These are phyloP conservation scores for Calosoma granatense DNA, from an alignment of 1,140 invertebrate genomes.

Conservation along the genomic window DNA sequence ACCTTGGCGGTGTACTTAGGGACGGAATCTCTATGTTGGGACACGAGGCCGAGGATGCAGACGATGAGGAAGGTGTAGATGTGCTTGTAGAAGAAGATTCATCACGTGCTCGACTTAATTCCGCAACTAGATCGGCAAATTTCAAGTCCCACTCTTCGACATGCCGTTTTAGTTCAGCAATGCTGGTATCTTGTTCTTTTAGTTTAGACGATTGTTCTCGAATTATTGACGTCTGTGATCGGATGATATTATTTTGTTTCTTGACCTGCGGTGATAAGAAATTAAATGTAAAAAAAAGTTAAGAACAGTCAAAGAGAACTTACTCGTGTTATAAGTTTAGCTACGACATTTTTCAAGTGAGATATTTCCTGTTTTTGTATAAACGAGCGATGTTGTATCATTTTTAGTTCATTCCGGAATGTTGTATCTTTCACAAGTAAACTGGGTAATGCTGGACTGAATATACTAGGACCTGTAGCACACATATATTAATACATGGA, in stretches of 20 bases:
- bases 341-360: too few species aligned
- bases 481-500: too few species aligned
- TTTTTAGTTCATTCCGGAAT: background rate
- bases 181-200: constrained; percentile 37
- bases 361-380: too few species aligned
- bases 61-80: background rate
- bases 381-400: background rate
- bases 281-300: too few species aligned
- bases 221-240: constrained; percentile 37
- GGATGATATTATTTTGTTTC: constrained; percentile 27
- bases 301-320: too few species aligned
- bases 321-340: too few species aligned
- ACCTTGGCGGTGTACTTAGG: constrained; percentile 1
- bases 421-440: background rate
- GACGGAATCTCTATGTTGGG: background rate
- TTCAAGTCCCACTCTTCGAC: constrained; percentile 47
- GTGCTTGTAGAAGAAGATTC: constrained; percentile 28
- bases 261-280: constrained; percentile 14
- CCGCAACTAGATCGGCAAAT: constrained; percentile 40
- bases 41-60: background rate
- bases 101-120: constrained; percentile 39
- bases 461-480: background rate
- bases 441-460: background rate
- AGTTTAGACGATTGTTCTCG: constrained; percentile 40
- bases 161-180: constrained; percentile 43